Evolutionary conservation across 2,797 vertebrate species (phyloP), one percentile per base, ranked within the genome.

Genomic region (Acanthiza pusilla): DNA sequence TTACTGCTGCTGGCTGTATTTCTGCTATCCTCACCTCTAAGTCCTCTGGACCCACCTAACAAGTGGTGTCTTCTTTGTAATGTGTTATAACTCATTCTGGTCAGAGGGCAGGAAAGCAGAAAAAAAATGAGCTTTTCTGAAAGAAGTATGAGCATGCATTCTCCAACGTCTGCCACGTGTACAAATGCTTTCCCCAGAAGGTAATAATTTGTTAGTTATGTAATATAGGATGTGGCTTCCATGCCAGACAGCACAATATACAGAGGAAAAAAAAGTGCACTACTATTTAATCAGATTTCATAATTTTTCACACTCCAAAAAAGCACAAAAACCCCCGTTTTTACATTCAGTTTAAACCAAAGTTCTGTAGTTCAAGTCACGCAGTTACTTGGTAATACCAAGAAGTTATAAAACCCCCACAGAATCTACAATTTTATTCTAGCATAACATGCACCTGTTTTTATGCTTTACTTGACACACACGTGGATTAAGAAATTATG

Each of bases 121-220:
- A 30, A 65, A 60, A 60, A 14, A 7, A 5, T 1, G 23, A 65
- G 15, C 36, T 93, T 68, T 82, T 38, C 32, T 36, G 22, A 51
- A 65, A 68, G 21, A 22, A 85, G 55, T 1, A 2, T 0, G 5
- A 78, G 8, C 0, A 0, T 16, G 10, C 29, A 71, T 48, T 30
- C 47, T 54, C 12, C 54, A 58, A 47, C 9, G 36, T 4, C 43
- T 66, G 57, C 51, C 47, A 36, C 1, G 0, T 1, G 9, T 36
- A 77, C 13, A 62, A 77, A 58, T 7, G 32, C 22, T 34, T 58
- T 30, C 40, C 10, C 34, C 14, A 58, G 19, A 55, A 27, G 27
- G 16, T 18, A 76, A 51, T 43, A 5, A 43, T 29, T 63, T 48
- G 15, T 10, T 12, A 40, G 27, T 50, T 66, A 50, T 12, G 2